These are phyloP conservation scores for Pollachius pollachius DNA, from an alignment of 2,113 vertebrate genomes.

Conservation along the genomic window DNA sequence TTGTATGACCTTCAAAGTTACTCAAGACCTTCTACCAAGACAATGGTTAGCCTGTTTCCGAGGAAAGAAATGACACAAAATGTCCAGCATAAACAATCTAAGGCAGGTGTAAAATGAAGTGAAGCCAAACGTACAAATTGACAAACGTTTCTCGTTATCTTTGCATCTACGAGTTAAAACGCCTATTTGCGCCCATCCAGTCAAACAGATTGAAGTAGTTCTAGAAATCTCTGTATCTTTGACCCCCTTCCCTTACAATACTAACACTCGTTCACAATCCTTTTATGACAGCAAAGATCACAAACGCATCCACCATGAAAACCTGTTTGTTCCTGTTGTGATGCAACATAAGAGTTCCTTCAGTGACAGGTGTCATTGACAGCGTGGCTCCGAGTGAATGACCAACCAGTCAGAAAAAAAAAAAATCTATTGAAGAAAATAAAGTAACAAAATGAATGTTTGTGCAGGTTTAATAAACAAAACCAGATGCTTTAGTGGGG, in stretches of 20 bases:
- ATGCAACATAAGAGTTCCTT: slow-evolving; percentile 87
- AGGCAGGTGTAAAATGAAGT: slow-evolving; percentile 79
- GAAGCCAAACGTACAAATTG: slow-evolving; percentile 77
- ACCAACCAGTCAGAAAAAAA: slow-evolving; percentile 81
- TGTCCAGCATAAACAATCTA: slow-evolving; percentile 81
- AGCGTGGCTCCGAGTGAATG: slow-evolving; percentile 84
- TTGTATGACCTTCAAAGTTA: slow-evolving; percentile 70
- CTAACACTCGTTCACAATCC: slow-evolving; percentile 80
- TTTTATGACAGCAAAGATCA: slow-evolving; percentile 77
- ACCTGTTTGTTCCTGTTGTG: slow-evolving; percentile 82
- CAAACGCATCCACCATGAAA: slow-evolving; percentile 83
- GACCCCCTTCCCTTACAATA: slow-evolving; percentile 72
- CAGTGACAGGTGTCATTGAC: slow-evolving; percentile 85
- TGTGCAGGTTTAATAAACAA: slow-evolving; percentile 84
- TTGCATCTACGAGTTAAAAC: slow-evolving; percentile 55
- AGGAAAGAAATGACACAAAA: slow-evolving; percentile 86
- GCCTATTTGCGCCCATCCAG: slow-evolving; percentile 63
- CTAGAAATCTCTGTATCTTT: slow-evolving; percentile 64
- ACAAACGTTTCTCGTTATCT: slow-evolving; percentile 71
- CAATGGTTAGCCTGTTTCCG: slow-evolving; percentile 78
- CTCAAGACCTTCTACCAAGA: slow-evolving; percentile 75
- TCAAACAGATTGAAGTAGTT: slow-evolving; percentile 77
- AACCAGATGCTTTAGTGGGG: slow-evolving; percentile 53
- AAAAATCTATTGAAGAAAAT: background rate
- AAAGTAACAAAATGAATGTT: slow-evolving; percentile 81